These are phyloP conservation scores for Xiphorhynchus erythropygius DNA, from an alignment of 2,797 vertebrate genomes.

Conservation along the genomic window DNA sequence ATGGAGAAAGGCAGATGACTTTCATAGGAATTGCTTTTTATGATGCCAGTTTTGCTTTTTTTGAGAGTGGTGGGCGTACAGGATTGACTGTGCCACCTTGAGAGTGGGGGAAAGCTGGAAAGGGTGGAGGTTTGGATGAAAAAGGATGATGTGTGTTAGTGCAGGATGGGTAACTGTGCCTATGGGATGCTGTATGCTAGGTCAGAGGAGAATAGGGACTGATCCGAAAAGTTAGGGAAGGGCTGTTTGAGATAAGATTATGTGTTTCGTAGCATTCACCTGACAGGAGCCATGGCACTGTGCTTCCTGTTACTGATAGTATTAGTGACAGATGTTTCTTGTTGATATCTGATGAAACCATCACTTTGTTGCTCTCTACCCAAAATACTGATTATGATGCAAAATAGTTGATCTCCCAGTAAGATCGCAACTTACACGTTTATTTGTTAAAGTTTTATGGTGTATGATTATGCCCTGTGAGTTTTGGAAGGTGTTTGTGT, in stretches of 20 bases:
- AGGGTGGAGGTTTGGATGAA: background rate
- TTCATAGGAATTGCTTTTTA: background rate
- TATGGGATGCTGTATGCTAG: rapidly evolving
- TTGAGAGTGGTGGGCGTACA: background rate
- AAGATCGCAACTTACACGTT: rapidly evolving
- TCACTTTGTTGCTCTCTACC: background rate
- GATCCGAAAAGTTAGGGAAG: background rate
- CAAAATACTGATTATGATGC: background rate
- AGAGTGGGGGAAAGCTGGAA: background rate
- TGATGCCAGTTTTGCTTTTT: background rate
- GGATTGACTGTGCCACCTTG: background rate
- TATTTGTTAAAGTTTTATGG: background rate
- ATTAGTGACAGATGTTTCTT: background rate
- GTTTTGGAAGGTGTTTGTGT: background rate
- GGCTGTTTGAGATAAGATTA: background rate
- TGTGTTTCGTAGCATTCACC: background rate
- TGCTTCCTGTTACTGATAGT: rapidly evolving
- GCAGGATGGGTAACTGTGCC: background rate
- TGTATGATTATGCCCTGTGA: background rate
- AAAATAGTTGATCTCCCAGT: background rate
- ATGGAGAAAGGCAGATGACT: background rate
- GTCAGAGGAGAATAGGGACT: background rate
- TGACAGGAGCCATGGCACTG: rapidly evolving
- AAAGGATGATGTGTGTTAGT: background rate
- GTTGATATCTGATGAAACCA: background rate